phyloP scores from a whole-genome alignment of 1,140 invertebrate genomes.

The Neodiprion fabricii region DNA sequence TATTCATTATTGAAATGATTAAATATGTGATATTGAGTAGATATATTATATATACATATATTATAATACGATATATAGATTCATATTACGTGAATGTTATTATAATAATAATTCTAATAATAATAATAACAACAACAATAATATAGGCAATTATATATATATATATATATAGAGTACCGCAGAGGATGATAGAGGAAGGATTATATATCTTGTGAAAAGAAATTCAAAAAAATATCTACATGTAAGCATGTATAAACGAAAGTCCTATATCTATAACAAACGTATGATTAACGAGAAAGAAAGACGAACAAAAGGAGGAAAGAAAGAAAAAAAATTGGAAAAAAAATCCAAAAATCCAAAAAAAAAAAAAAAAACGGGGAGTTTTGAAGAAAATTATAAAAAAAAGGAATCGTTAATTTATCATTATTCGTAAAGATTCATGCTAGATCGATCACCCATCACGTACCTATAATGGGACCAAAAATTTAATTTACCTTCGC shows the following conservation, averaged over 20 bases:
- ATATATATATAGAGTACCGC: too few relatives aligned
- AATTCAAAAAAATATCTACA: neutral
- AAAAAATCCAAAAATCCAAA: too few relatives aligned
- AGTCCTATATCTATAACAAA: neutral
- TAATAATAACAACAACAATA: too few relatives aligned
- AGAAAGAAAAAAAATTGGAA: too few relatives aligned
- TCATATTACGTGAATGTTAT: slow-evolving; percentile 35
- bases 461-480: slow-evolving; percentile 59
- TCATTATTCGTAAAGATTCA: slow-evolving; percentile 37
- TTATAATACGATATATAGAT: slow-evolving; percentile 24
- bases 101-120: too few relatives aligned
- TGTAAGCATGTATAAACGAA: neutral
- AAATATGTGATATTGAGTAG: slow-evolving; percentile 55
- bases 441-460: slow-evolving; percentile 42
- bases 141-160: too few relatives aligned
- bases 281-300: neutral
- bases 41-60: slow-evolving; percentile 18
- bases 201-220: too few relatives aligned
- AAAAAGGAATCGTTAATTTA: neutral
- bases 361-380: too few relatives aligned
- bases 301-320: too few relatives aligned
- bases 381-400: neutral
- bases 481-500: slow-evolving; percentile 32
- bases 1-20: slow-evolving; percentile 48
- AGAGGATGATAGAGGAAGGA: too few relatives aligned